Conservation (phyloP, 2,113 vertebrate species). For the Macrotus californicus region DNA sequence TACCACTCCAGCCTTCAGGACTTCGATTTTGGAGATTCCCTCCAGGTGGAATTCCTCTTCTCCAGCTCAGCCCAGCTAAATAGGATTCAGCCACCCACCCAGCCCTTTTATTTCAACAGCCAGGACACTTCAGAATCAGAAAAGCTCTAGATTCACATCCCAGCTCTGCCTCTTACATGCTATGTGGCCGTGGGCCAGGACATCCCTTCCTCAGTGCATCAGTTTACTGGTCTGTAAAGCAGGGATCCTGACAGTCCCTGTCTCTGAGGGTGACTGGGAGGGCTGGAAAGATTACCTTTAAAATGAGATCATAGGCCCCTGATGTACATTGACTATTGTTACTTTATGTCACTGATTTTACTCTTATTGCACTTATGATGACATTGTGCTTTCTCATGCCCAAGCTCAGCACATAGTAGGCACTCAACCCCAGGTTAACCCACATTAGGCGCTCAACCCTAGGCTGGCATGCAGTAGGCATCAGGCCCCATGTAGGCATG, state of each 20-base stretch:
- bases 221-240: neutral
- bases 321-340: accelerated
- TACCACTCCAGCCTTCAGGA: too few species aligned
- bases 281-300: neutral
- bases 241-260: neutral
- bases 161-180: neutral
- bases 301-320: neutral
- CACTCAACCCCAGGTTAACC: neutral
- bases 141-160: neutral
- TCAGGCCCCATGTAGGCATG: neutral
- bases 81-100: neutral
- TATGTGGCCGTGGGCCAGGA: neutral
- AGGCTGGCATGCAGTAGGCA: neutral
- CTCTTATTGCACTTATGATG: neutral
- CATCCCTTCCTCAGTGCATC: neutral
- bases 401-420: neutral
- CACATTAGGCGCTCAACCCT: neutral
- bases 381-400: neutral
- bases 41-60: neutral
- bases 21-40: neutral
- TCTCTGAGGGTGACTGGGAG: neutral
- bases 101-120: neutral
- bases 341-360: neutral
- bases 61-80: neutral
- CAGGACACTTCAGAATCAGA: neutral